Percentiles rank a stretch among this genome's conserved stretches.
Conservation (phyloP, 2,113 vertebrate genomes). For the Pongo abelii region DNA sequence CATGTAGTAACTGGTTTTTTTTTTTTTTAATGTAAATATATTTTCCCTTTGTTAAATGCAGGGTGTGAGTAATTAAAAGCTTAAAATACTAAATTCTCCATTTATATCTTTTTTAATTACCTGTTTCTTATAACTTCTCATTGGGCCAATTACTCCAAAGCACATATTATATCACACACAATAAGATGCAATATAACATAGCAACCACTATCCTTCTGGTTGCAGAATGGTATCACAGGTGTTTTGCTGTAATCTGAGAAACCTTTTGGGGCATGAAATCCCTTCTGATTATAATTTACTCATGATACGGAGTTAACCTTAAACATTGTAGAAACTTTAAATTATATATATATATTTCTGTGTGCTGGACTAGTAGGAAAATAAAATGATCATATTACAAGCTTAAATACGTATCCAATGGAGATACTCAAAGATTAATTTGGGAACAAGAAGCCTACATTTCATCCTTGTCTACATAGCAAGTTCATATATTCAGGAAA, state of each 20-base stretch:
- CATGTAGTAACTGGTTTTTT: not conserved
- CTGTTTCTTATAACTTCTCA: conserved; percentile 6
- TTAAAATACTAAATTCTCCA: not conserved
- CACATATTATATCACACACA: not conserved
- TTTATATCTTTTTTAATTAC: not conserved
- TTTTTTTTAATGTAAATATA: conserved; percentile 35
- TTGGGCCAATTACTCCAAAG: not conserved
- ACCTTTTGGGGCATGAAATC: conserved; percentile 13
- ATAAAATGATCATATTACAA: not conserved
- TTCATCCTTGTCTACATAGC: not conserved
- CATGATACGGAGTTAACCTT: not conserved
- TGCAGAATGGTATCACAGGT: conserved; percentile 4
- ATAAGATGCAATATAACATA: not conserved
- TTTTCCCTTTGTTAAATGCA: conserved; percentile 30
- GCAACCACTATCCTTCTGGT: not conserved
- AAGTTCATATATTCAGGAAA: not conserved
- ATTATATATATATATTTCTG: not conserved
- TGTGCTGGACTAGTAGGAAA: not conserved
- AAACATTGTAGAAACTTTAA: not conserved
- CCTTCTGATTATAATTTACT: conserved; percentile 48
- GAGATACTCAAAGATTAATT: not conserved
- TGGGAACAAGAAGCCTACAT: not conserved
- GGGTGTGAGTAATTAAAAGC: not conserved
- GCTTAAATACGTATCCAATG: not conserved
- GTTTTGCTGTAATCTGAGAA: conserved; percentile 52